Evolutionary conservation across 2,888 invertebrate genomes (phyloP).

Genomic region (Agrotis clavis): DNA sequence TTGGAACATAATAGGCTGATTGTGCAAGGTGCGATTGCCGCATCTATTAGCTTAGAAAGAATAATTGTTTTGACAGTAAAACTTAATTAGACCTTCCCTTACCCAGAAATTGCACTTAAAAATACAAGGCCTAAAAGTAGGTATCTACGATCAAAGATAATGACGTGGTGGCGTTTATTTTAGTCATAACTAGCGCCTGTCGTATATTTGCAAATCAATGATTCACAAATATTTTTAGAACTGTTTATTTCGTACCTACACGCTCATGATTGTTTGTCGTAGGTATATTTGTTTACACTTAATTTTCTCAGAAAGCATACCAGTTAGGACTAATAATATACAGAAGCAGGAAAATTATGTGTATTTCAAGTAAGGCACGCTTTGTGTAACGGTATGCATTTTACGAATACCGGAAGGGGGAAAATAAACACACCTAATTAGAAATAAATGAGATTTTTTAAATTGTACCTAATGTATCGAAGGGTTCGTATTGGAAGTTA

Average conservation of each 20-base stretch:
- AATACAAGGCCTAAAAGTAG: not conserved
- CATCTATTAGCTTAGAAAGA: slow-evolving; percentile 12
- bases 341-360: slow-evolving; percentile 50
- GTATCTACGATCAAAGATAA: not conserved
- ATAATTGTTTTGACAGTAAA: slow-evolving; percentile 23
- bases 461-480: not conserved
- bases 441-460: not conserved
- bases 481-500: not conserved
- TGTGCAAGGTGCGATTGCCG: no score
- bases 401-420: not conserved
- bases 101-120: slow-evolving; percentile 8
- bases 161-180: slow-evolving; percentile 24
- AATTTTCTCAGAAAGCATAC: slow-evolving; percentile 41
- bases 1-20: no score
- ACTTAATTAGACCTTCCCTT: not conserved
- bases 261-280: slow-evolving; percentile 23
- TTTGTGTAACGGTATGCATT: slow-evolving; percentile 9
- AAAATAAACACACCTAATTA: slow-evolving; percentile 11
- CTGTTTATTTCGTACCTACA: slow-evolving; percentile 30
- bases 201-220: slow-evolving; percentile 31
- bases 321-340: not conserved
- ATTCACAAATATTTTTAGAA: slow-evolving; percentile 54
- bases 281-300: slow-evolving; percentile 22
- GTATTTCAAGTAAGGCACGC: slow-evolving; percentile 20
- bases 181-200: slow-evolving; percentile 35